A percentile compares a stretch with the other conserved stretches of the same genome.
phyloP scores from a whole-genome alignment of 1,140 invertebrate species.

The Augochlora pura region DNA sequence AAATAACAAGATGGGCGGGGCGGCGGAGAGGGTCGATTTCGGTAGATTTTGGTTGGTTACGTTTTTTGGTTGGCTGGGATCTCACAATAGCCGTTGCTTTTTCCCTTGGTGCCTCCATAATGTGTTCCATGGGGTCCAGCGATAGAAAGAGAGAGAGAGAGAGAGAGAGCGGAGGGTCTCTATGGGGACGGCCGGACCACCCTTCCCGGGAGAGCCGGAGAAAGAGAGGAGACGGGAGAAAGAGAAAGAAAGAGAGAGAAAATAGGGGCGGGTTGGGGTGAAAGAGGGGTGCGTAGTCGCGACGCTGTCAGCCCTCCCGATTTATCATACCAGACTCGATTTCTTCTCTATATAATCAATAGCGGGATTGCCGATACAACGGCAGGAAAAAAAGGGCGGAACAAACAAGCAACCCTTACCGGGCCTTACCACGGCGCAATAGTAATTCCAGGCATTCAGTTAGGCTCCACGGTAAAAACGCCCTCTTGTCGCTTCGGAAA shows the following conservation, averaged over 20 bases:
- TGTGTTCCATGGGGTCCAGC: slow-evolving; percentile 50
- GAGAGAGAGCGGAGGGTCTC: slow-evolving; percentile 51
- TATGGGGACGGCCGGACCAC: slow-evolving; percentile 67
- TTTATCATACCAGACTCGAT: slow-evolving; percentile 78
- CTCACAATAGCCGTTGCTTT: slow-evolving; percentile 65
- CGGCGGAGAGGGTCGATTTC: slow-evolving; percentile 63
- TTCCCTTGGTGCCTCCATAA: slow-evolving; percentile 58
- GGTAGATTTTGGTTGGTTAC: slow-evolving; percentile 69
- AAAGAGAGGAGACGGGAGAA: background rate
- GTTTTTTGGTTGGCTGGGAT: slow-evolving; percentile 70
- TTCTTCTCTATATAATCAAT: slow-evolving; percentile 73
- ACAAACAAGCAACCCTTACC: slow-evolving; percentile 50
- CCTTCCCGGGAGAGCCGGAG: slow-evolving; percentile 52
- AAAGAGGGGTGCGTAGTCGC: slow-evolving; percentile 56
- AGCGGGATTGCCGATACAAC: slow-evolving; percentile 60
- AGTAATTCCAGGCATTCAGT: slow-evolving; percentile 59
- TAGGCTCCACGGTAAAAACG: slow-evolving; percentile 28
- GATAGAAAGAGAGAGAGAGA: no score
- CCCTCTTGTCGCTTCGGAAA: background rate
- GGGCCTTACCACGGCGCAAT: slow-evolving; percentile 20
- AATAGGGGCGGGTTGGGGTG: background rate
- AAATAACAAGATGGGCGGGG: slow-evolving; percentile 70
- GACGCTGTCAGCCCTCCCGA: slow-evolving; percentile 73
- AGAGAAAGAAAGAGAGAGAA: background rate
- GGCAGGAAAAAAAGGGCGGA: slow-evolving; percentile 32